phyloP scores from a whole-genome alignment of 2,888 invertebrate species.

The Drosophila fungiperda region DNA sequence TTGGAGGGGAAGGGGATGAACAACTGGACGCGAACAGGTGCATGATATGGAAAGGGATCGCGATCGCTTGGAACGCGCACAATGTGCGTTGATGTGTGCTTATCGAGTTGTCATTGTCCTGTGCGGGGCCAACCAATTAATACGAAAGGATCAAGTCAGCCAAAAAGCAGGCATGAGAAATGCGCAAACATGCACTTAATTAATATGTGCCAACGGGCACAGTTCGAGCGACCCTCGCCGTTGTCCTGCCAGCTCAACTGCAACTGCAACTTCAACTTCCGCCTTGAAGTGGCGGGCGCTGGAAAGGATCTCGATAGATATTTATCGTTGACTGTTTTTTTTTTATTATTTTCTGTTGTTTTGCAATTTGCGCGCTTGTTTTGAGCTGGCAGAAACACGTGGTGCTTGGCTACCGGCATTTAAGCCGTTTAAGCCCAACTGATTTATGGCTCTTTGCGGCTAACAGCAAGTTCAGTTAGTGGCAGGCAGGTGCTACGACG shows the following conservation, averaged over 20 bases:
- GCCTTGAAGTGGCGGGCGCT: constrained; percentile 58
- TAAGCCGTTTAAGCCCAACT: constrained; percentile 68
- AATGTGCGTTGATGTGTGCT: constrained; percentile 80
- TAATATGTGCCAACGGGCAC: constrained; percentile 62
- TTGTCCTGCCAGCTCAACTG: constrained; percentile 37
- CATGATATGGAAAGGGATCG: constrained; percentile 30
- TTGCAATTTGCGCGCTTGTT: constrained; percentile 69
- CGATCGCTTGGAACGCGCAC: constrained; percentile 42
- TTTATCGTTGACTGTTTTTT: constrained; percentile 42
- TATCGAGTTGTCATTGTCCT: constrained; percentile 82
- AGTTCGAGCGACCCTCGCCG: constrained; percentile 23
- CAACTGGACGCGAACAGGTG: not conserved
- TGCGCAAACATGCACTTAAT: constrained; percentile 73
- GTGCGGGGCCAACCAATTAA: constrained; percentile 63
- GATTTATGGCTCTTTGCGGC: constrained; percentile 57
- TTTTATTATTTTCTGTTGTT: constrained; percentile 3
- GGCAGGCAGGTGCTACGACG: constrained; percentile 48
- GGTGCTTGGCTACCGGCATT: constrained; percentile 67
- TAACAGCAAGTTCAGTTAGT: constrained; percentile 16
- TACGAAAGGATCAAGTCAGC: constrained; percentile 51
- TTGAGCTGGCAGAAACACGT: constrained; percentile 40
- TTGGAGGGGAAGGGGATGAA: not conserved
- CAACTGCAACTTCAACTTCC: constrained; percentile 33
- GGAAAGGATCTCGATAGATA: constrained; percentile 52
- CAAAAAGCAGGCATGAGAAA: constrained; percentile 43